phyloP scores from a whole-genome alignment of 1,140 invertebrate genomes.

The Pemphigus obesinymphae region DNA sequence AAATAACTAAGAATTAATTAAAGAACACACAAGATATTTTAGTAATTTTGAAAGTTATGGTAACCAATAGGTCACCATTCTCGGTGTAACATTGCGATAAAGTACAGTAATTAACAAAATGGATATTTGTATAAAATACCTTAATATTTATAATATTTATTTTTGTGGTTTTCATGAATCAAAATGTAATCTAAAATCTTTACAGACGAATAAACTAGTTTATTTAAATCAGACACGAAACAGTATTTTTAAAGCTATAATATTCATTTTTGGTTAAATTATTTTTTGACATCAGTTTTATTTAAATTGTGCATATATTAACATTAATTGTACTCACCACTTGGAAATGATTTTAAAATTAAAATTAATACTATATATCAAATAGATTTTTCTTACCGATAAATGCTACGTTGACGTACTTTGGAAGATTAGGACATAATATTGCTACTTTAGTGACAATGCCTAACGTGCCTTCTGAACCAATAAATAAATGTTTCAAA shows the following conservation, averaged over 20 bases:
- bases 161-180: neutral
- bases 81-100: no score
- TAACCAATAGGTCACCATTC: no score
- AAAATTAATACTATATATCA: neutral
- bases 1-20: neutral
- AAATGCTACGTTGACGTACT: slow-evolving; percentile 78
- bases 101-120: no score
- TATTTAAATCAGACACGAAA: no score
- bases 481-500: slow-evolving; percentile 94
- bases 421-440: slow-evolving; percentile 77
- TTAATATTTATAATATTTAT: no score
- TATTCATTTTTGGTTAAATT: neutral
- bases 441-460: slow-evolving; percentile 89
- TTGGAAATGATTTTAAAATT: neutral
- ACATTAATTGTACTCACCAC: no score
- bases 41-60: neutral
- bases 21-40: no score
- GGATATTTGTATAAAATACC: no score
- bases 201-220: neutral
- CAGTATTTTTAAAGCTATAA: no score
- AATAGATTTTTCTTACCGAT: slow-evolving; percentile 67
- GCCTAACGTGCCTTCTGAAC: slow-evolving; percentile 95
- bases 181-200: neutral
- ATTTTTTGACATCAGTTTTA: no score
- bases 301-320: no score